A percentile compares a stretch with the other conserved stretches of the same genome.
Evolutionary conservation across 2,888 invertebrate genomes (phyloP).

Genomic region (Schizotus pectinicornis): DNA sequence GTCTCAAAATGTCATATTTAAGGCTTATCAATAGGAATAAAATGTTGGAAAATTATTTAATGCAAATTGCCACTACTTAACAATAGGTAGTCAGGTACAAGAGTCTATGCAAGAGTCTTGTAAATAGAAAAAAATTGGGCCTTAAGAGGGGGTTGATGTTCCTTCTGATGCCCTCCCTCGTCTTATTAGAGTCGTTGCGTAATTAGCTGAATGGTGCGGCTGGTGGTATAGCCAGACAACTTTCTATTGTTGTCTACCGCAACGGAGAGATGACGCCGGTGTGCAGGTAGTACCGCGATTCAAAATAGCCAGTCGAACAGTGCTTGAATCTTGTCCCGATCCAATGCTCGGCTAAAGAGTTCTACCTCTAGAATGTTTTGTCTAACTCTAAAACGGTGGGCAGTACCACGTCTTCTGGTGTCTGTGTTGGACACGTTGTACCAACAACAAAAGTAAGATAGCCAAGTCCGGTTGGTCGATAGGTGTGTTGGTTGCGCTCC

Average conservation of each 20-base stretch:
- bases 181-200: too few relatives aligned
- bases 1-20: too few relatives aligned
- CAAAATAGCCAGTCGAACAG: constrained; percentile 14
- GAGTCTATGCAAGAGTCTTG: too few relatives aligned
- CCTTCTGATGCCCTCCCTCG: too few relatives aligned
- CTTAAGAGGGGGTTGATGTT: too few relatives aligned
- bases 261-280: constrained; percentile 21
- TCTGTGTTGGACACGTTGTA: constrained; percentile 16
- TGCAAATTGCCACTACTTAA: too few relatives aligned
- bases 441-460: constrained; percentile 2
- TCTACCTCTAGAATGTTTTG: constrained; percentile 22
- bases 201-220: too few relatives aligned
- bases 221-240: constrained; percentile 4
- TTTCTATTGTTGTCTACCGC: constrained; percentile 21
- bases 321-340: constrained; percentile 3
- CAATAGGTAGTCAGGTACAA: too few relatives aligned
- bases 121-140: too few relatives aligned
- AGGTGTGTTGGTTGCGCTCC: neutral
- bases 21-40: too few relatives aligned
- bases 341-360: constrained; percentile 8
- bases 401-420: constrained; percentile 18
- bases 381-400: constrained; percentile 17
- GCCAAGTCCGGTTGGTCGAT: neutral
- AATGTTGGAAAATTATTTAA: too few relatives aligned
- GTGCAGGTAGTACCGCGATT: constrained; percentile 15